Evolutionary conservation across 2,797 vertebrate genomes (phyloP), one percentile per base, ranked within the genome.

Genomic region (Nasua narica): DNA sequence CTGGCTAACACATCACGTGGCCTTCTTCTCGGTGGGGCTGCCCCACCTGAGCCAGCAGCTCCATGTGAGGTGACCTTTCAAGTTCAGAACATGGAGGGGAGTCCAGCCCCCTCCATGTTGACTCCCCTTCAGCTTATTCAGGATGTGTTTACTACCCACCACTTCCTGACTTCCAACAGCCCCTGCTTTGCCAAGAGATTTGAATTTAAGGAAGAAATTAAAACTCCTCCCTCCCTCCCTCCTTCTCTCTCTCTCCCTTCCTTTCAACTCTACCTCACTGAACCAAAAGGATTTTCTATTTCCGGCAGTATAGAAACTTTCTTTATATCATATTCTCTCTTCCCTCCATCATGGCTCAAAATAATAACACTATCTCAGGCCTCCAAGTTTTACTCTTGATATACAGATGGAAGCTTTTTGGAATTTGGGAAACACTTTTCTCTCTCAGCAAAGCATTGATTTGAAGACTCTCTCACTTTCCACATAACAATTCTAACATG

Each of bases 391-490:
- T 79, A 52, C 21, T 69, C 43, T 78, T 83, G 16, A 10, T 16
- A 13, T 13, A 50, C 67, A 91, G 81, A 87, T 40, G 58, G 79
- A 95, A 83, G 52, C 37, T 56, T 89, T 72, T 69, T 46, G 74
- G 93, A 90, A 95, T 81, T 78, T 50, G 50, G 62, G 52, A 58
- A 52, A 62, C 54, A 93, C 32, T 77, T 70, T 81, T 83, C 92
- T 46, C 67, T 76, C 82, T 91, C 62, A 54, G n/a, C 72, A 86
- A 92, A 90, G 54, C 60, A 19, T 21, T 35, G n/a, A 69, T 79
- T 77, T 78, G 62, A 87, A 92, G 87, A 87, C 48, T 40, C 40
- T 84, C 23, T 85, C 40, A 23, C 82, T 92, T 96, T 82, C 50
- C 84, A 90, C 32, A 58, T 58, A 65, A 81, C 50, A 76, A 37